These are phyloP conservation scores for Griposia aprilina DNA, from an alignment of 2,888 invertebrate species.

Conservation along the genomic window DNA sequence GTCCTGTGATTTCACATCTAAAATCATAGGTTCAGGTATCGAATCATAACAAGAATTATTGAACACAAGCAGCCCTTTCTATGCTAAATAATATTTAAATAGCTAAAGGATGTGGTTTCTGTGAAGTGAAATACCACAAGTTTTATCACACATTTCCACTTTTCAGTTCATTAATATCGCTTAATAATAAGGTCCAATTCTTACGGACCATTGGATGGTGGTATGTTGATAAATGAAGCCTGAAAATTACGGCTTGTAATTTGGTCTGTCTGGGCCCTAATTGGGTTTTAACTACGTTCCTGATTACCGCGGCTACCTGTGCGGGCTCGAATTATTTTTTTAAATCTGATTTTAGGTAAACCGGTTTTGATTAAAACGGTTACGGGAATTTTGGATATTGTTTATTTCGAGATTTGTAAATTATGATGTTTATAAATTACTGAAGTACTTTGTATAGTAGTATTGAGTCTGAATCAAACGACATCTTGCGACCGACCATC, in stretches of 20 bases:
- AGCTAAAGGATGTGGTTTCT: no score
- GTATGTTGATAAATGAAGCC: conserved; percentile 17
- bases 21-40: no score
- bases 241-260: conserved; percentile 37
- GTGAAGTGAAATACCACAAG: background rate
- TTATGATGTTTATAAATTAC: background rate
- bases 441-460: background rate
- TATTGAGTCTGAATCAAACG: background rate
- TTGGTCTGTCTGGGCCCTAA: conserved; percentile 16
- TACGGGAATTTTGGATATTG: background rate
- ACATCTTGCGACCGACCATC: no score
- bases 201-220: background rate
- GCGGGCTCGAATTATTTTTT: background rate
- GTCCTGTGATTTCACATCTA: no score
- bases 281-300: conserved; percentile 19
- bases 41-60: no score
- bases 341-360: background rate
- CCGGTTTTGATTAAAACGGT: background rate
- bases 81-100: no score
- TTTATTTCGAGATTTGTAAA: background rate
- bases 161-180: background rate
- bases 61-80: no score
- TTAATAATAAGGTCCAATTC: background rate
- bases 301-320: conserved; percentile 8
- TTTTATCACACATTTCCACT: background rate